These are phyloP conservation scores for Podocnemis expansa DNA, from an alignment of 2,113 vertebrate genomes.

Conservation along the genomic window DNA sequence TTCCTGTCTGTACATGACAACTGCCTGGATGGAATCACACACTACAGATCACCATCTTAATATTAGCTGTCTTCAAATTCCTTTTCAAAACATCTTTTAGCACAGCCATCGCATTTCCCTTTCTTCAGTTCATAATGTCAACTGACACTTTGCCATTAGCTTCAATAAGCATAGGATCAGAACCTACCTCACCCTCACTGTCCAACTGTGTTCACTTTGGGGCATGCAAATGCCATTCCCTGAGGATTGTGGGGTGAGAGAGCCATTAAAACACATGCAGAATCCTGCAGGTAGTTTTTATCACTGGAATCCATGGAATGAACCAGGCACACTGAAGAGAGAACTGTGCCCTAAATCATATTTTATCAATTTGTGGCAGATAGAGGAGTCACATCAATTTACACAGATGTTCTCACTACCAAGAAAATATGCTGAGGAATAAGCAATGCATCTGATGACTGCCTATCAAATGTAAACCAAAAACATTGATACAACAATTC, in stretches of 20 bases:
- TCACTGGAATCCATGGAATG: neutral
- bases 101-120: too few species aligned
- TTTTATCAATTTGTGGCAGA: conserved; percentile 4
- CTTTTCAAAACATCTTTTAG: too few species aligned
- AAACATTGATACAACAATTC: neutral
- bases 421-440: neutral
- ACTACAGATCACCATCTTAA: too few species aligned
- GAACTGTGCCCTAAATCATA: neutral
- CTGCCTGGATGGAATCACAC: too few species aligned
- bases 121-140: too few species aligned
- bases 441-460: neutral
- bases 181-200: neutral
- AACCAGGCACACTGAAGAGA: neutral
- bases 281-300: neutral
- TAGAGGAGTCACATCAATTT: neutral
- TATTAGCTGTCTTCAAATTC: too few species aligned
- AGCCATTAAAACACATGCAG: neutral
- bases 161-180: neutral
- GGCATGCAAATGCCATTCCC: neutral
- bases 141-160: neutral
- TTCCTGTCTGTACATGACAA: too few species aligned
- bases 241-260: neutral
- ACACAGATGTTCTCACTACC: neutral
- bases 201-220: neutral
- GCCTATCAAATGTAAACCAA: conserved; percentile 4